These are phyloP conservation scores for Volucella bombylans DNA, from an alignment of 2,888 invertebrate species.

Conservation along the genomic window DNA sequence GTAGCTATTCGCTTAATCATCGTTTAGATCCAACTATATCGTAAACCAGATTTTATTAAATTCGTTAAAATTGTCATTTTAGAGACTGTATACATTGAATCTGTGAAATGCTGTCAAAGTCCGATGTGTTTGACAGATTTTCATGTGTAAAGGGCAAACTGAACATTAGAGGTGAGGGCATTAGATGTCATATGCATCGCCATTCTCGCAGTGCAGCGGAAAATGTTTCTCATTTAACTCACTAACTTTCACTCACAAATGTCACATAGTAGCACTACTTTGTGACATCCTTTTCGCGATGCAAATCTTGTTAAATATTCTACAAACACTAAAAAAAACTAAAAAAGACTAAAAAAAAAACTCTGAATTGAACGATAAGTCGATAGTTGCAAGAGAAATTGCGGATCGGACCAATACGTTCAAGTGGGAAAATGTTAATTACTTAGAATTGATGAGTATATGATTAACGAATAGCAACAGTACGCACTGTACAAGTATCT, in stretches of 20 bases:
- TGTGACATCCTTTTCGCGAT: neutral
- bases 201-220: too few relatives aligned
- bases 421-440: constrained; percentile 47
- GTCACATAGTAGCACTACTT: neutral
- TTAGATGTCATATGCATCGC: too few relatives aligned
- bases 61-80: too few relatives aligned
- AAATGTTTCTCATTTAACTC: neutral
- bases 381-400: constrained; percentile 61
- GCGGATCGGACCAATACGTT: constrained; percentile 40
- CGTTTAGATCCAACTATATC: too few relatives aligned
- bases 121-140: too few relatives aligned
- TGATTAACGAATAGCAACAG: constrained; percentile 39
- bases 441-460: constrained; percentile 61
- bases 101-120: too few relatives aligned
- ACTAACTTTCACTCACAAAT: constrained; percentile 16
- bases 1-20: too few relatives aligned
- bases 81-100: too few relatives aligned
- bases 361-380: constrained; percentile 58
- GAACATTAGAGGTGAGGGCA: too few relatives aligned
- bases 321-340: constrained; percentile 12
- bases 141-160: too few relatives aligned
- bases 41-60: too few relatives aligned
- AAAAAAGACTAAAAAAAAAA: constrained; percentile 11
- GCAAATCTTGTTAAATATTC: neutral
- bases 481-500: constrained; percentile 26